Evolutionary conservation across 2,797 vertebrate species (phyloP).

Genomic region (Thamnophis elegans): DNA sequence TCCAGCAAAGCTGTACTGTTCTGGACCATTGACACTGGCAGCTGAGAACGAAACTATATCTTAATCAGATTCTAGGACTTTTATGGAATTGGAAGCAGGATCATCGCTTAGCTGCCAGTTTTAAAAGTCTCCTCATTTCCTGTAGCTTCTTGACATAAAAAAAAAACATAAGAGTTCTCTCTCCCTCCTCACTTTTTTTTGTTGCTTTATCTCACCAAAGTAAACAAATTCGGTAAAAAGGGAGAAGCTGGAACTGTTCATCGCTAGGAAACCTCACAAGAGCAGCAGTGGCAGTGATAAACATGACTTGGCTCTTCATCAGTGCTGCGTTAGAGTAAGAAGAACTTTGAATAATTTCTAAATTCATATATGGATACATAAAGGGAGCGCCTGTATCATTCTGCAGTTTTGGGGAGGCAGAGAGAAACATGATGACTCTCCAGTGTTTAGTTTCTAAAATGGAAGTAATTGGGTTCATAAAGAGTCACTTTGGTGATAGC

Average conservation of each 20-base stretch:
- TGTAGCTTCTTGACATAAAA: neutral
- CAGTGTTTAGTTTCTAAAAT: neutral
- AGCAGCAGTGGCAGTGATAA: conserved; percentile 8
- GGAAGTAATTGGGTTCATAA: neutral
- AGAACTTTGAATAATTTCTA: conserved; percentile 12
- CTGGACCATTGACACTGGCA: neutral
- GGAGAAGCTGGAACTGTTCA: neutral
- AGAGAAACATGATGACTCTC: neutral
- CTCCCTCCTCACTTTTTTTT: neutral
- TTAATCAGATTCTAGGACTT: neutral
- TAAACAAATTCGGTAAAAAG: neutral
- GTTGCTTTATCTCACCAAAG: neutral
- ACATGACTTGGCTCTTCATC: neutral
- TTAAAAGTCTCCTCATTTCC: neutral
- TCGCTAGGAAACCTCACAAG: conserved; percentile 9
- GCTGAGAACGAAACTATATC: neutral
- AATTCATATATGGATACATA: neutral
- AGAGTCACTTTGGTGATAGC: neutral
- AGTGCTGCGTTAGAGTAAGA: conserved; percentile 27
- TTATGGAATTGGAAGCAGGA: neutral
- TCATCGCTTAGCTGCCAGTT: neutral
- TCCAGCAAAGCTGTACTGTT: neutral
- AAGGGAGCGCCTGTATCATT: neutral
- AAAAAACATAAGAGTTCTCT: neutral
- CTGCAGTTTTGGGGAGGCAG: neutral